phyloP scores from a whole-genome alignment of 2,888 invertebrate species.

The Luperina nickerlii region DNA sequence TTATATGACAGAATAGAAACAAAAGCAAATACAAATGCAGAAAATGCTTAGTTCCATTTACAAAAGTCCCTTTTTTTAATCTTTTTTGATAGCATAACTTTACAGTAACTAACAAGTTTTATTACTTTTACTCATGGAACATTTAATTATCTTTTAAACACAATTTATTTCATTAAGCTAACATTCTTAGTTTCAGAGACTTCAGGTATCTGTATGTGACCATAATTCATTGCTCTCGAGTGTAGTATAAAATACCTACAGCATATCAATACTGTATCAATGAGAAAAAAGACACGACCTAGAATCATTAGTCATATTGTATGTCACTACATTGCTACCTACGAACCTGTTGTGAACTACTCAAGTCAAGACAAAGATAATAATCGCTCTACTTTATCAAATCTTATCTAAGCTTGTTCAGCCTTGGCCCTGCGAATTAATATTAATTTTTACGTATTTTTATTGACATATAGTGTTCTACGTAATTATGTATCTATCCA shows the following conservation, averaged over 20 bases:
- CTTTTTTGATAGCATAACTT: too few species aligned
- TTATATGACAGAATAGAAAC: too few species aligned
- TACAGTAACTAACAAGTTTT: too few species aligned
- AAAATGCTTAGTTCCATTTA: too few species aligned
- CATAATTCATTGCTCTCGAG: too few species aligned
- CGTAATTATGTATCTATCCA: neutral
- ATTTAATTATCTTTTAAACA: too few species aligned
- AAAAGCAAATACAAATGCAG: too few species aligned
- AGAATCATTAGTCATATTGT: conserved; percentile 43
- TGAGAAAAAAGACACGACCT: conserved; percentile 39
- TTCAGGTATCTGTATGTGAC: too few species aligned
- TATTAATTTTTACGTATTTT: conserved; percentile 3
- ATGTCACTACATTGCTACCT: conserved; percentile 22
- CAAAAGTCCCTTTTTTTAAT: too few species aligned
- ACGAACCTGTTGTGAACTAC: conserved; percentile 10
- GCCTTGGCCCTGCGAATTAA: conserved; percentile 28
- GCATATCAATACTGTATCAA: neutral
- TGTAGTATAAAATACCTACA: conserved; percentile 16
- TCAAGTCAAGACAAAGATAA: conserved; percentile 22
- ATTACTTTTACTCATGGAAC: too few species aligned
- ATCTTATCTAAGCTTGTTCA: conserved; percentile 1
- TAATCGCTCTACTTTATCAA: conserved; percentile 7
- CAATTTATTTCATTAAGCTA: too few species aligned
- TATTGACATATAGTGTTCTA: neutral
- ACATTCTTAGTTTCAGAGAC: too few species aligned